phyloP scores from a whole-genome alignment of 2,797 vertebrate species.

The Esox masquinongy region DNA sequence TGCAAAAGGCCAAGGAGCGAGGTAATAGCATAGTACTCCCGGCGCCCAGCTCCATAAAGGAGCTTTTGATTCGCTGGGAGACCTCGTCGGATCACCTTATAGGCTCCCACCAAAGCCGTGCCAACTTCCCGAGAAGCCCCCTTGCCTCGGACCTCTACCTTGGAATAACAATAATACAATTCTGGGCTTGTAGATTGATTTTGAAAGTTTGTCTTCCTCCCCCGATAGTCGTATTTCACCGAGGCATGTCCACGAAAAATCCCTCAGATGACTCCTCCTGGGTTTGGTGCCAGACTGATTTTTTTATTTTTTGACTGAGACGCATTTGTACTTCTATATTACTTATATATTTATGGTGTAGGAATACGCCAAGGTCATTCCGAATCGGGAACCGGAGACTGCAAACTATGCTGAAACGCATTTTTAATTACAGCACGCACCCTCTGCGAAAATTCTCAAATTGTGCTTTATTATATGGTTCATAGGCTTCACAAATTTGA shows the following conservation, averaged over 20 bases:
- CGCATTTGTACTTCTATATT: constrained; percentile 45
- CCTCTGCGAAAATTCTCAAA: constrained; percentile 51
- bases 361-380: constrained; percentile 54
- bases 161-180: constrained; percentile 52
- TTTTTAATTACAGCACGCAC: constrained; percentile 64
- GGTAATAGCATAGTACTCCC: constrained; percentile 19
- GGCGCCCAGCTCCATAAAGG: constrained; percentile 53
- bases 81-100: constrained; percentile 28
- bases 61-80: constrained; percentile 55
- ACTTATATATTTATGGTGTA: constrained; percentile 56
- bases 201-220: constrained; percentile 48
- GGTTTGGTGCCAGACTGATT: not conserved
- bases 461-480: constrained; percentile 71
- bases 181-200: constrained; percentile 37
- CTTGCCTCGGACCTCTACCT: constrained; percentile 15
- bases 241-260: constrained; percentile 38
- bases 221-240: constrained; percentile 44
- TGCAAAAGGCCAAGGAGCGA: constrained; percentile 30
- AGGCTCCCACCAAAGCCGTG: constrained; percentile 48
- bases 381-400: constrained; percentile 55
- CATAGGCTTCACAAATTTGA: constrained; percentile 34
- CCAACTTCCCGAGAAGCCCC: constrained; percentile 35
- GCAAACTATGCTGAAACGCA: constrained; percentile 54
- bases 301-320: constrained; percentile 35
- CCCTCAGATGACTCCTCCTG: constrained; percentile 13